Percentiles rank a stretch among this genome's conserved stretches.
These are phyloP conservation scores for Crotalus viridis DNA, from an alignment of 2,113 vertebrate species.

Conservation along the genomic window DNA sequence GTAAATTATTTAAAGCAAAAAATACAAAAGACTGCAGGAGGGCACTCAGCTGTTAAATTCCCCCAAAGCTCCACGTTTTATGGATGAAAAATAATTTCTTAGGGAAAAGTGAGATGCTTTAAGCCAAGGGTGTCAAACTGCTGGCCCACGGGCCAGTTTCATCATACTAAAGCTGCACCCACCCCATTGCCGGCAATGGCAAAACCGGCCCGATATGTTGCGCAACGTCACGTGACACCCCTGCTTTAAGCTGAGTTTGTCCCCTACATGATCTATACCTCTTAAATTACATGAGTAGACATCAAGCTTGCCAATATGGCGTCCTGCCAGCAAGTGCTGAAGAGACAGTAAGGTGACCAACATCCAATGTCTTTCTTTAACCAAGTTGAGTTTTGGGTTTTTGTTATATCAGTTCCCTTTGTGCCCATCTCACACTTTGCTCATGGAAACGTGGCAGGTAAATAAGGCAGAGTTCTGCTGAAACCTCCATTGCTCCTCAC, in stretches of 20 bases:
- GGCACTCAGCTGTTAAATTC: background rate
- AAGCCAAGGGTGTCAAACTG: background rate
- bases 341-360: background rate
- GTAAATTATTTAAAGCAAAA: background rate
- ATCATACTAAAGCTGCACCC: too few species aligned
- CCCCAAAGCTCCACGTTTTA: background rate
- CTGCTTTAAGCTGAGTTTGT: background rate
- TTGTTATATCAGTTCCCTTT: background rate
- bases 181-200: too few species aligned
- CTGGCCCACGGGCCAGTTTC: too few species aligned
- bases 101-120: background rate
- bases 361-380: background rate
- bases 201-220: too few species aligned
- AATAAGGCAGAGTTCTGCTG: background rate
- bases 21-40: background rate
- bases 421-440: background rate
- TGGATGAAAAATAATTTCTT: background rate
- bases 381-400: background rate
- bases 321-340: background rate
- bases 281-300: background rate
- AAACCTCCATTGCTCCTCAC: background rate
- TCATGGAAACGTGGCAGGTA: background rate
- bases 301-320: background rate
- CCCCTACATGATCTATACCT: background rate
- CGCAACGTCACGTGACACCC: too few species aligned